phyloP scores from a whole-genome alignment of 2,113 vertebrate species.

The Pseudorectes ferrugineus region DNA sequence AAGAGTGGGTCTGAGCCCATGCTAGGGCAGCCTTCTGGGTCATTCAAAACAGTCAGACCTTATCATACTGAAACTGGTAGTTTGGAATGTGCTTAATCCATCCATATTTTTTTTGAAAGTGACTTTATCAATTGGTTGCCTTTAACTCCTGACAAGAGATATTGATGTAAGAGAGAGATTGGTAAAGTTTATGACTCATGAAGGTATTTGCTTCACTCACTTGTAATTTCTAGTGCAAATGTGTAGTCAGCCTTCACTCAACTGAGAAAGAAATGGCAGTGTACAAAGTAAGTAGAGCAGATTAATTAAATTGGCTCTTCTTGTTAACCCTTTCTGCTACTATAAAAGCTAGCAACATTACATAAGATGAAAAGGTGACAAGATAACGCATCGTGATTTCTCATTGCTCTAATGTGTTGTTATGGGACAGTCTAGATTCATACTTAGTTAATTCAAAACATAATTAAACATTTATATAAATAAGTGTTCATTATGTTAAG shows the following conservation, averaged over 20 bases:
- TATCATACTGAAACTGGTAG: neutral
- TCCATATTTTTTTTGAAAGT: neutral
- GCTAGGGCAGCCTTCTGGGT: neutral
- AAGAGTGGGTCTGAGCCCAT: neutral
- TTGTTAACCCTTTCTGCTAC: slow-evolving; percentile 13
- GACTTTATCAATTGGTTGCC: neutral
- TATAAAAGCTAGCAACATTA: neutral
- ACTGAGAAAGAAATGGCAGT: neutral
- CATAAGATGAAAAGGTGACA: neutral
- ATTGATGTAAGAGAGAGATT: neutral
- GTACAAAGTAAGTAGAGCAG: neutral
- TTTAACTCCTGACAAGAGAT: neutral
- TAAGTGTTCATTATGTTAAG: neutral
- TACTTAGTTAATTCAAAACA: neutral
- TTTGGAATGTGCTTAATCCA: neutral
- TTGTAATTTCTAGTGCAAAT: neutral
- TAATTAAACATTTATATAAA: neutral
- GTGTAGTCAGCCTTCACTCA: neutral
- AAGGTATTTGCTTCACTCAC: neutral
- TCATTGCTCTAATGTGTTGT: neutral
- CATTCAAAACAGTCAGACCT: neutral
- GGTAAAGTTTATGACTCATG: neutral
- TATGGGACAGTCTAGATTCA: neutral
- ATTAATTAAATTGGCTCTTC: neutral
- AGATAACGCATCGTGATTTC: neutral